Evolutionary conservation across 2,888 invertebrate species (phyloP).

Genomic region (Myopa testacea): DNA sequence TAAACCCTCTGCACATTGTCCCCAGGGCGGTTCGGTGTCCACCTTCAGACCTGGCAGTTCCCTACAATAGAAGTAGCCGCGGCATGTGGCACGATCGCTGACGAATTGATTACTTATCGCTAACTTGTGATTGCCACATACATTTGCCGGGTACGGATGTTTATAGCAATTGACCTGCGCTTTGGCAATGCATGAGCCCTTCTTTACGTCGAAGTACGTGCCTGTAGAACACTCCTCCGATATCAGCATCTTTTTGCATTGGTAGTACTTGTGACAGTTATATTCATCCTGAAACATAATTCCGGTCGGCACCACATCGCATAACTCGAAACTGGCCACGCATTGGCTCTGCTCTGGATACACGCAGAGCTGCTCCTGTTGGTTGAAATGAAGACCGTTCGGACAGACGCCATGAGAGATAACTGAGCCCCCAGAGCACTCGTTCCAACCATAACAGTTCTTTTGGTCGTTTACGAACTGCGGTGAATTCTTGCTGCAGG

Average conservation of each 20-base stretch:
- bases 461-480: conserved; percentile 51
- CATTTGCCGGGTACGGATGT: conserved; percentile 54
- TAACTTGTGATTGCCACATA: conserved; percentile 57
- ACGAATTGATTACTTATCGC: conserved; percentile 56
- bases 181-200: conserved; percentile 50
- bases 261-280: conserved; percentile 54
- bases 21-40: conserved; percentile 53
- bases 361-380: conserved; percentile 46
- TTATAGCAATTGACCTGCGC: conserved; percentile 51
- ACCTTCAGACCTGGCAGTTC: conserved; percentile 54
- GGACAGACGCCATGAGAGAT: conserved; percentile 48
- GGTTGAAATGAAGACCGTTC: conserved; percentile 49
- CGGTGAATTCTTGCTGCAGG: conserved; percentile 48
- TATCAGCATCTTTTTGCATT: conserved; percentile 43
- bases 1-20: conserved; percentile 49
- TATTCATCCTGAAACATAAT: conserved; percentile 50
- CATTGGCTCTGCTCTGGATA: conserved; percentile 51
- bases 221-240: conserved; percentile 44
- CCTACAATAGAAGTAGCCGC: conserved; percentile 59
- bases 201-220: conserved; percentile 50
- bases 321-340: conserved; percentile 50
- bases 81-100: conserved; percentile 56
- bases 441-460: conserved; percentile 57
- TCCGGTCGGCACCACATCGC: conserved; percentile 52
- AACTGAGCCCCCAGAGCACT: conserved; percentile 46